Evolutionary conservation across 2,888 invertebrate species (phyloP).

Genomic region (Cantharis nigra): DNA sequence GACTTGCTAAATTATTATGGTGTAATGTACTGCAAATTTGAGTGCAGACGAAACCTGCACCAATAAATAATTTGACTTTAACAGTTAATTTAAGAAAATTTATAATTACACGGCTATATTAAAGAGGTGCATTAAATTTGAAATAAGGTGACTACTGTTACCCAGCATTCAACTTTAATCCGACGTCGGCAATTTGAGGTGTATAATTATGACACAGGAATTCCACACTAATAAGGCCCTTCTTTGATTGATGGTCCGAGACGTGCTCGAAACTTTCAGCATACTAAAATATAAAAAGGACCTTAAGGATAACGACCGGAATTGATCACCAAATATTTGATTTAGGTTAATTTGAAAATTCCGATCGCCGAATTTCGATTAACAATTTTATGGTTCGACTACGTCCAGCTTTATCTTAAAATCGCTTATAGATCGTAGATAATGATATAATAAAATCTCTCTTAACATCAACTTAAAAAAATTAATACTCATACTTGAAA

Average conservation of each 20-base stretch:
- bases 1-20: background rate
- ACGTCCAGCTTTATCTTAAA: background rate
- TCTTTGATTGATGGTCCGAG: slow-evolving; percentile 42
- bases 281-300: slow-evolving; percentile 28
- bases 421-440: background rate
- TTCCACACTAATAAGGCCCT: slow-evolving; percentile 48
- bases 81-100: background rate
- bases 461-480: background rate
- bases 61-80: background rate
- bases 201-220: slow-evolving; percentile 49
- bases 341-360: slow-evolving; percentile 32
- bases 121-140: background rate
- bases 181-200: slow-evolving; percentile 38
- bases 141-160: slow-evolving; percentile 29
- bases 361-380: slow-evolving; percentile 19
- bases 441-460: background rate
- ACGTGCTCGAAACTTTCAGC: slow-evolving; percentile 24
- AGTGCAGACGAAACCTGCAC: background rate
- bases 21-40: background rate
- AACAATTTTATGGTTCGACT: slow-evolving; percentile 20
- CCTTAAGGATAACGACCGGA: slow-evolving; percentile 28
- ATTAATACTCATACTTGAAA: background rate
- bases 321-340: slow-evolving; percentile 31
- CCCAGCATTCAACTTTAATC: slow-evolving; percentile 41
- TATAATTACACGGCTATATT: background rate